These are phyloP conservation scores for Pseudomyrmex dendroicus DNA, from an alignment of 1,140 invertebrate genomes.

Conservation along the genomic window DNA sequence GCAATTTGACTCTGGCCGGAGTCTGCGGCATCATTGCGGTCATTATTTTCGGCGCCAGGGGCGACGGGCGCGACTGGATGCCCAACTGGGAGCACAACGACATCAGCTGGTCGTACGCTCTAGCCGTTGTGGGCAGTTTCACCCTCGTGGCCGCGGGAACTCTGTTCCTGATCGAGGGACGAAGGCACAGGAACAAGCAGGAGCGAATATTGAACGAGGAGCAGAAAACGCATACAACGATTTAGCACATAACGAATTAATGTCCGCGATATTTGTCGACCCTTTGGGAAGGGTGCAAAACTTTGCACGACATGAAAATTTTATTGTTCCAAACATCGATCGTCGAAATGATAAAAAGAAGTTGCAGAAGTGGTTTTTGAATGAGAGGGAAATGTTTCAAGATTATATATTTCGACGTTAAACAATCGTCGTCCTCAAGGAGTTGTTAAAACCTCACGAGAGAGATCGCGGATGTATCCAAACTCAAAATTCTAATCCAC, in stretches of 20 bases:
- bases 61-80: slow-evolving; percentile 97
- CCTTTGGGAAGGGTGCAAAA: no score
- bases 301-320: no score
- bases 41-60: slow-evolving; percentile 93
- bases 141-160: slow-evolving; percentile 90
- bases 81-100: slow-evolving; percentile 98
- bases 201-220: slow-evolving; percentile 87
- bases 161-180: slow-evolving; percentile 92
- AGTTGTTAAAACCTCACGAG: no score
- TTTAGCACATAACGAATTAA: slow-evolving; percentile 69
- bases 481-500: background rate
- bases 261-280: background rate
- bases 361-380: no score
- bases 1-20: slow-evolving; percentile 89
- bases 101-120: slow-evolving; percentile 97
- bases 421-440: no score
- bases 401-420: no score
- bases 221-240: slow-evolving; percentile 81
- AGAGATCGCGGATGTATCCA: no score
- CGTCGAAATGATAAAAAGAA: no score
- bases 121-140: slow-evolving; percentile 92
- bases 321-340: no score
- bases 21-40: slow-evolving; percentile 91
- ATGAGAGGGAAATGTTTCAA: no score
- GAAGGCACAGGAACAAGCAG: slow-evolving; percentile 89